These are phyloP conservation scores for Phrynosoma blainvillii DNA, from an alignment of 2,113 vertebrate species.

Conservation along the genomic window DNA sequence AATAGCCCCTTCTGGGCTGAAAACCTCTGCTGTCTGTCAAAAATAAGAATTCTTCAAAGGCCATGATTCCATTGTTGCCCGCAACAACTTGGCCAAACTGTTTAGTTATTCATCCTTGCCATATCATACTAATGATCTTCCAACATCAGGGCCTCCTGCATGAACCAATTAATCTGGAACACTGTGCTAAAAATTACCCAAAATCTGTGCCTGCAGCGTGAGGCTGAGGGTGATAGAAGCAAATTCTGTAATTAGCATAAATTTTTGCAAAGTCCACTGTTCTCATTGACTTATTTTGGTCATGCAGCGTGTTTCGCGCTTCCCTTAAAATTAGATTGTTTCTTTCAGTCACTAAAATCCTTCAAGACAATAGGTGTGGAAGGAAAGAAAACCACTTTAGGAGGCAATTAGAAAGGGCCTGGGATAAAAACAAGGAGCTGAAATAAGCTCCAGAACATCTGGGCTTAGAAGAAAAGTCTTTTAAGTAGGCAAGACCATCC, in stretches of 20 bases:
- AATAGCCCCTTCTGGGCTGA: background rate
- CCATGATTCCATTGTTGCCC: background rate
- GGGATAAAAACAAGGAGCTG: background rate
- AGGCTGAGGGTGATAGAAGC: too few species aligned
- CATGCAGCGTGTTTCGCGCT: background rate
- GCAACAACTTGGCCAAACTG: background rate
- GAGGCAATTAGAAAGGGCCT: background rate
- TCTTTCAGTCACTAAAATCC: background rate
- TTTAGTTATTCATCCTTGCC: constrained; percentile 13
- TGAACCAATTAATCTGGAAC: background rate
- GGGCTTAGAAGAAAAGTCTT: background rate
- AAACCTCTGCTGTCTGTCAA: constrained; percentile 8
- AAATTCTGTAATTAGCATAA: background rate
- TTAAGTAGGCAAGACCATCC: background rate
- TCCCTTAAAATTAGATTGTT: background rate
- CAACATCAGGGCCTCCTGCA: background rate
- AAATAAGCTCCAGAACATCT: background rate
- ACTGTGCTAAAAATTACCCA: background rate
- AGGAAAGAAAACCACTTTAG: background rate
- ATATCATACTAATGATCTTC: constrained; percentile 5
- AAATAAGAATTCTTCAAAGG: background rate
- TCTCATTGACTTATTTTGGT: background rate
- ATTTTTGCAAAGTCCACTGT: background rate
- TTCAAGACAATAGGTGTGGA: background rate
- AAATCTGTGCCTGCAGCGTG: background rate